Conservation (phyloP, 2,797 vertebrate species). For the Myiothlypis chrysogaster region DNA sequence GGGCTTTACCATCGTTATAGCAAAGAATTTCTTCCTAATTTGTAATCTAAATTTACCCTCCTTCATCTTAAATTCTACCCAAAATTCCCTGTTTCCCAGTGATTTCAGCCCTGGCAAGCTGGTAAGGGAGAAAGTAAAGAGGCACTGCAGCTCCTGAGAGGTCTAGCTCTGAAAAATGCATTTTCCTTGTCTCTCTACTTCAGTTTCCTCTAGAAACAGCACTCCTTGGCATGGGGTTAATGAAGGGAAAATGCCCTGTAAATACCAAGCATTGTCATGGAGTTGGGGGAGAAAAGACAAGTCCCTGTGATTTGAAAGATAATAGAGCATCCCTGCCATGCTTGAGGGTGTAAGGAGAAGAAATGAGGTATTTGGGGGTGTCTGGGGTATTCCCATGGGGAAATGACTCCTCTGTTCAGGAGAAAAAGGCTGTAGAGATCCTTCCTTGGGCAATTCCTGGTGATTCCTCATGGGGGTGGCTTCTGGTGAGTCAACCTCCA, state of each 20-base stretch:
- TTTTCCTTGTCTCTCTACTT: background rate
- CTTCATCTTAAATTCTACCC: background rate
- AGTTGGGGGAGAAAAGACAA: background rate
- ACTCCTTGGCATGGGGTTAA: background rate
- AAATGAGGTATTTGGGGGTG: background rate
- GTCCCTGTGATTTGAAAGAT: background rate
- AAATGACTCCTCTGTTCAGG: background rate
- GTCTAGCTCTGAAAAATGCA: background rate
- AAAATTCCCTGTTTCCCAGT: background rate
- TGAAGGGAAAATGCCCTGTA: background rate
- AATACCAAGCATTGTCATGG: background rate
- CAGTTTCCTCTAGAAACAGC: background rate
- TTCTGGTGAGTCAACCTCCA: background rate
- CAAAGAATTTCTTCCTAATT: background rate
- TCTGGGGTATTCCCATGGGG: background rate
- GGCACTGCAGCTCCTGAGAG: background rate
- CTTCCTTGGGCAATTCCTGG: background rate
- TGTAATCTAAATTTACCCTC: background rate
- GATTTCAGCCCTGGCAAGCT: background rate
- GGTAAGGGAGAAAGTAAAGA: background rate
- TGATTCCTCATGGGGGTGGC: accelerated
- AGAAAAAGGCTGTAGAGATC: background rate
- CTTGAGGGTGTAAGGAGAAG: background rate
- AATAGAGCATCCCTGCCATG: background rate
- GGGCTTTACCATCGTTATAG: too few relatives aligned